Evolutionary conservation across 2,797 vertebrate genomes (phyloP), one percentile per base, ranked within the genome.

Genomic region (Hyperoplus lanceolatus): DNA sequence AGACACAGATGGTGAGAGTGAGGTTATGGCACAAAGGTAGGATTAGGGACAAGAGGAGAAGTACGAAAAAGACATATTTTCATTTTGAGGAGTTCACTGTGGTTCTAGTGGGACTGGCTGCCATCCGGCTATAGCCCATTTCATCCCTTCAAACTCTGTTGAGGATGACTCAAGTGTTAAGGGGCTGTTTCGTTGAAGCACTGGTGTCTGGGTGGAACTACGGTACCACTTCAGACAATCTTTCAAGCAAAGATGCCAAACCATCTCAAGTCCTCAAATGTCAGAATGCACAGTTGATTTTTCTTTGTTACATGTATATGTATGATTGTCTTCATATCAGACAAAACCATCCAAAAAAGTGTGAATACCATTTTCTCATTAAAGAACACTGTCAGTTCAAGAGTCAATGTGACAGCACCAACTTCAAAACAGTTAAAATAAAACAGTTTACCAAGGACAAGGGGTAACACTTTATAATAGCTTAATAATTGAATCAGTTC

Each of bases 81-180:
- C 75, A 79, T 83, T 79, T 65, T 60, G 55, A 54, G 66, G 48
- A 73, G 62, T 54, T 49, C 50, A 29, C 59, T 15, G 66, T 51
- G 64, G n/a, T 54, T 81, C 85, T 79, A 79, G 5, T 13, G 79
- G 76, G 84, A 65, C 42, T 11, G 16, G 50, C 70, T 79, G 81
- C 73, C 68, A 65, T 68, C 55, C 71, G 67, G 45, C 29, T 48
- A 50, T 45, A 53, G 41, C 59, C 29, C 50, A 53, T 79, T 73
- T 50, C 15, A 80, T 79, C 69, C 65, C 21, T 59, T 80, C 64
- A 70, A 54, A 65, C 60, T 82, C 77, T 75, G 50, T 21, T 48
- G 45, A 66, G 46, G 54, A 73, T 29, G 43, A 55, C 61, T 75
- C 1, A 42, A 10, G 71, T 66, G 51, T 67, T 45, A 48, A 50